These are phyloP conservation scores for Acleris holmiana DNA, from an alignment of 2,888 invertebrate genomes.

Conservation along the genomic window DNA sequence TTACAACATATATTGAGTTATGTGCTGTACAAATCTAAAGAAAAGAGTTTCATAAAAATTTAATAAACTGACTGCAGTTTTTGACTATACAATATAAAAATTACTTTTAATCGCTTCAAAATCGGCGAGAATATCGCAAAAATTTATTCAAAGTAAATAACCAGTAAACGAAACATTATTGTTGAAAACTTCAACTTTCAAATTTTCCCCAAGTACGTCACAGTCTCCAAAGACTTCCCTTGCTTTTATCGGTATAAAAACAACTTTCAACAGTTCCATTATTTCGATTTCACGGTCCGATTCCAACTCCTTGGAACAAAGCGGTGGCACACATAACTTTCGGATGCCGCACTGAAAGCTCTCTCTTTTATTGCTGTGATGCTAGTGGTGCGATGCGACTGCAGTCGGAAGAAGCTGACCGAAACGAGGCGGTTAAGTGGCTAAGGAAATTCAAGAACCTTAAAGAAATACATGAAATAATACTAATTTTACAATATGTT, in stretches of 20 bases:
- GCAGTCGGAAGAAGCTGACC: constrained; percentile 8
- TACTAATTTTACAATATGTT: too few relatives aligned
- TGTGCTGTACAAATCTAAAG: too few relatives aligned
- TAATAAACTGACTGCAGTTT: too few relatives aligned
- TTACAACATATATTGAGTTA: too few relatives aligned
- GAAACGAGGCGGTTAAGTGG: background rate
- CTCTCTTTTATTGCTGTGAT: constrained; percentile 69
- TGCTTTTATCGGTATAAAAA: background rate
- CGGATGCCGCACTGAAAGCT: constrained; percentile 60
- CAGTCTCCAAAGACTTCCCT: constrained; percentile 1
- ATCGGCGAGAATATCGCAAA: too few relatives aligned
- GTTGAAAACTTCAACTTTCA: background rate
- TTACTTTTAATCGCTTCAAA: too few relatives aligned
- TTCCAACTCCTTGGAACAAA: constrained; percentile 43
- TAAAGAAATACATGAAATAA: too few relatives aligned
- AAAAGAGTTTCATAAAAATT: too few relatives aligned
- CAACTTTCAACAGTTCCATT: constrained; percentile 7
- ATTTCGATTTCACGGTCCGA: constrained; percentile 27
- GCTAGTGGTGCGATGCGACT: constrained; percentile 47
- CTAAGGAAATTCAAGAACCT: too few relatives aligned
- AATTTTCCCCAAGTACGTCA: background rate
- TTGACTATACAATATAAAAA: too few relatives aligned
- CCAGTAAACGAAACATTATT: too few relatives aligned
- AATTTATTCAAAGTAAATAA: too few relatives aligned
- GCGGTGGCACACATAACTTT: constrained; percentile 53